These are phyloP conservation scores for Ctenochaetus hawaiiensis DNA, from an alignment of 2,797 vertebrate species.

Conservation along the genomic window DNA sequence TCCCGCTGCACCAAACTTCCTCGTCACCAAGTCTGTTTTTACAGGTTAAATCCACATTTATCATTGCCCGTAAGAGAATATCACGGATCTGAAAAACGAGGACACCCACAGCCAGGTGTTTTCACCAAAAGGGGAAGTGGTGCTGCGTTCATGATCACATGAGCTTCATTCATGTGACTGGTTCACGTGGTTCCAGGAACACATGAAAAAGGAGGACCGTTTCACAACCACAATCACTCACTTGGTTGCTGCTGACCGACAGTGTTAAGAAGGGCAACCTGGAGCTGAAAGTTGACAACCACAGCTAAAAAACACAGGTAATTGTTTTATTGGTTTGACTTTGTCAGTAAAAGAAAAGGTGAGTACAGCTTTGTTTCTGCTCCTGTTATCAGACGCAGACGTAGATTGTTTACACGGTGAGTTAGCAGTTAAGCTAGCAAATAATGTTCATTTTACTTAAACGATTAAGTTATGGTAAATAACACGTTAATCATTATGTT, in stretches of 20 bases:
- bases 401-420: not conserved
- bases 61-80: not conserved
- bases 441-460: not conserved
- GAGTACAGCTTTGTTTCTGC: not conserved
- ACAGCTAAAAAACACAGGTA: constrained; percentile 41
- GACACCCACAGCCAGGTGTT: not conserved
- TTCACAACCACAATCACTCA: not conserved
- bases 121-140: not conserved
- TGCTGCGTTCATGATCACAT: constrained; percentile 49
- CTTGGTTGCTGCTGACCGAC: accelerated
- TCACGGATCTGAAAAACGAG: not conserved
- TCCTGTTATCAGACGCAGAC: not conserved
- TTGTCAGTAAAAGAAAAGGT: not conserved
- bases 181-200: constrained; percentile 56
- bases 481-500: accelerated
- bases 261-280: accelerated
- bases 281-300: constrained; percentile 1
- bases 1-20: not conserved
- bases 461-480: not conserved
- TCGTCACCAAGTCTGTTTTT: not conserved
- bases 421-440: not conserved
- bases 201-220: not conserved
- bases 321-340: not conserved
- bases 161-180: constrained; percentile 68
- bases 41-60: accelerated